Evolutionary conservation across 2,113 vertebrate species (phyloP), one percentile per base, ranked within the genome.

Genomic region (Bambusicola thoracicus): DNA sequence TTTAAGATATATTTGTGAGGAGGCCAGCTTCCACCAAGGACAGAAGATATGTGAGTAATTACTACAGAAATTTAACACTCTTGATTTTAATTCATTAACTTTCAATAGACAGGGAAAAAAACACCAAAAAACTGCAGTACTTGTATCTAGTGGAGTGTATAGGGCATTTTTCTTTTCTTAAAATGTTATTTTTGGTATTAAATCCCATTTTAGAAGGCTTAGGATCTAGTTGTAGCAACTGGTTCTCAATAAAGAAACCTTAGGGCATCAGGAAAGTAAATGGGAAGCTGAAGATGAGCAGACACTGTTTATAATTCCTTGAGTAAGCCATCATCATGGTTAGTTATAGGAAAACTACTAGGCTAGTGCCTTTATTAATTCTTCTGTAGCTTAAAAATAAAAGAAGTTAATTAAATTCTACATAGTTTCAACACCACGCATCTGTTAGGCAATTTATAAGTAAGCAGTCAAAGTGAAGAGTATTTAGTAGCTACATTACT

Each of bases 391-490:
- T 90, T 86, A 70, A 41, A 36, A 90, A 65, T 66, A 77, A 67
- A 70, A 67, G 41, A 88, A 90, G 69, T 21, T 53, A 87, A 46
- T 63, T 90, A 51, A 53, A 70, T 89, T 67, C 30, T 2, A 72
- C n/a, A 40, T 62, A 81, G 53, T 21, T 68, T 89, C 44, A 76
- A 30, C 4, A 73, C 87, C 87, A 63, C 38, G 18, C n/a, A 83
- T 83, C 79, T 59, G 68, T 74, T 75, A 89, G 76, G 62, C 58
- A 89, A 88, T 89, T 94, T 70, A 89, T 49, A 94, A 69, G 29
- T 32, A 87, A 93, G 5, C 3, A 85, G 79, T 85, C 74, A 81
- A 92, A 94, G 88, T 44, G 59, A 88, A 72, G 40, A 34, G 62
- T 36, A 79, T 62, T 70, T 63, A 81, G 72, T 55, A 91, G 34